phyloP scores from a whole-genome alignment of 2,888 invertebrate species.

The Sminthurides aquaticus region DNA sequence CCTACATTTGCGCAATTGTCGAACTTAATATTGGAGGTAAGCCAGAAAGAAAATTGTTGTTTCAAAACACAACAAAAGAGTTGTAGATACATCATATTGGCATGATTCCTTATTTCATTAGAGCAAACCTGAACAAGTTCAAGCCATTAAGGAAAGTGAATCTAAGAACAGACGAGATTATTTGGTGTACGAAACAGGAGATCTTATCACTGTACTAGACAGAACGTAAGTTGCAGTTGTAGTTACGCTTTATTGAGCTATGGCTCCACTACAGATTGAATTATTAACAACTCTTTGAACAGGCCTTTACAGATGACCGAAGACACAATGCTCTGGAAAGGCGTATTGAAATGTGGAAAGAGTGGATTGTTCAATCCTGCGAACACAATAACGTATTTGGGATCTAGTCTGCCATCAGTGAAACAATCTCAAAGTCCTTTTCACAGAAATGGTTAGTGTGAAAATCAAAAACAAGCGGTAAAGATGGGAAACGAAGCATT shows the following conservation, averaged over 20 bases:
- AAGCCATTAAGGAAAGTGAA: conserved; percentile 61
- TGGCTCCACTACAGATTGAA: too few species aligned
- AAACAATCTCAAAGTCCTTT: conserved; percentile 50
- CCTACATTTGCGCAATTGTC: conserved; percentile 85
- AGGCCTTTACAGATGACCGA: conserved; percentile 46
- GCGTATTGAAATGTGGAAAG: conserved; percentile 77
- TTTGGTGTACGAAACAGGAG: conserved; percentile 75
- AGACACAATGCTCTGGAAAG: conserved; percentile 63
- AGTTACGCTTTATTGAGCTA: too few species aligned
- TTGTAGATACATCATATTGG: too few species aligned
- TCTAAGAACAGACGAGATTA: conserved; percentile 57
- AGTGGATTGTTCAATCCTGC: conserved; percentile 88
- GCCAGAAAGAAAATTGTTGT: too few species aligned
- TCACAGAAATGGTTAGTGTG: conserved; percentile 46
- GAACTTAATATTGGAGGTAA: conserved; percentile 63
- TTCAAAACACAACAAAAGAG: background rate
- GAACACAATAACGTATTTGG: conserved; percentile 78
- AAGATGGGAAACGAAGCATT: too few species aligned
- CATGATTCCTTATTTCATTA: too few species aligned
- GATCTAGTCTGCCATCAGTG: conserved; percentile 61
- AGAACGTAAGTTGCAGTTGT: conserved; percentile 58
- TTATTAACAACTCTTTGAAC: conserved; percentile 11
- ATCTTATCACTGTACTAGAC: conserved; percentile 86
- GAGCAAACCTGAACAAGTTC: conserved; percentile 86
- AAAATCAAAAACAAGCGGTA: too few species aligned